Evolutionary conservation across 2,888 invertebrate species (phyloP).

Genomic region (Aleiodes alternator): DNA sequence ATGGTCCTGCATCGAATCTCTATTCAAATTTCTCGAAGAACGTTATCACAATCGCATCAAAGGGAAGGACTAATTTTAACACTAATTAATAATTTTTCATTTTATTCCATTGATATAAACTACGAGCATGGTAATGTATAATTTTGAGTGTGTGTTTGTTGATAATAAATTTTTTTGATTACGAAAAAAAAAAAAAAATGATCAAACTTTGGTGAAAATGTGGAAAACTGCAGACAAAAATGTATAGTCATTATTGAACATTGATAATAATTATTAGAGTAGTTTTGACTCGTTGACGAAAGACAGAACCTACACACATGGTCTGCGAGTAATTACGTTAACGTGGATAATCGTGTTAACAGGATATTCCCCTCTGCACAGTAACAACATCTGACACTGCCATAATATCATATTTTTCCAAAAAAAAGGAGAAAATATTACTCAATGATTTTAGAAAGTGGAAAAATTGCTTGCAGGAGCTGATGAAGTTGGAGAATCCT

Average conservation of each 20-base stretch:
- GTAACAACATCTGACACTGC: neutral
- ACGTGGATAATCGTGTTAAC: slow-evolving; percentile 43
- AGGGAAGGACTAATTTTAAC: slow-evolving; percentile 47
- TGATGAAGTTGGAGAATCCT: no score
- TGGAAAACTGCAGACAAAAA: neutral
- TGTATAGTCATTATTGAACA: neutral
- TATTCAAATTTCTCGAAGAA: slow-evolving; percentile 80
- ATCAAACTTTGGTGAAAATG: neutral
- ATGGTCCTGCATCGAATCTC: slow-evolving; percentile 80
- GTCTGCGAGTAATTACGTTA: slow-evolving; percentile 62
- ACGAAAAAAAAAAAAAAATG: neutral
- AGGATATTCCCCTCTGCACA: slow-evolving; percentile 5
- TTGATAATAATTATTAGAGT: slow-evolving; percentile 13
- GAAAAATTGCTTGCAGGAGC: no score
- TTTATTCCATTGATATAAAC: neutral
- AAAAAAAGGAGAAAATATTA: neutral
- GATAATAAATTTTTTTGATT: slow-evolving; percentile 32
- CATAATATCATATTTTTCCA: neutral
- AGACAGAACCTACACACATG: slow-evolving; percentile 58
- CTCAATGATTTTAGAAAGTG: neutral
- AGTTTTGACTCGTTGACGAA: slow-evolving; percentile 54
- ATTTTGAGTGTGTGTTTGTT: neutral
- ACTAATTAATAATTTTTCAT: slow-evolving; percentile 29
- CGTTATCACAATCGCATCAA: slow-evolving; percentile 54
- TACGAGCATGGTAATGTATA: neutral